Evolutionary conservation across 2,113 vertebrate species (phyloP).

Genomic region (Gallinago media): DNA sequence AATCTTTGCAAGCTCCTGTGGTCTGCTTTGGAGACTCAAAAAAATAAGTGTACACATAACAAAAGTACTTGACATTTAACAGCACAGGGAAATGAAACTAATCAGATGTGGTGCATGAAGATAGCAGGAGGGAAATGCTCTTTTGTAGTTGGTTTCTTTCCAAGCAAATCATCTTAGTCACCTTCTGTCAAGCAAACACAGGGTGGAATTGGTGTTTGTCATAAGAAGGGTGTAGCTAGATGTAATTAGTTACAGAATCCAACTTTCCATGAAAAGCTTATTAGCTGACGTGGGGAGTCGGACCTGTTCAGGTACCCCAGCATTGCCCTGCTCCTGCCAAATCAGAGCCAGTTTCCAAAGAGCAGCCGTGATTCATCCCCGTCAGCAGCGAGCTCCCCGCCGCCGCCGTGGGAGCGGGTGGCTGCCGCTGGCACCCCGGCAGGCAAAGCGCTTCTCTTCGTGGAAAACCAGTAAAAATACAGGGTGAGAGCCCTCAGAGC

Average conservation of each 20-base stretch:
- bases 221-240: not conserved
- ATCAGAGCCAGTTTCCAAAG: not conserved
- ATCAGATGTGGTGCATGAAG: not conserved
- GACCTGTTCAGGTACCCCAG: not conserved
- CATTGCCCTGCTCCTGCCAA: not conserved
- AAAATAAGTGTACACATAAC: not conserved
- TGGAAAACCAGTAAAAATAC: not conserved
- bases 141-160: conserved; percentile 15
- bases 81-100: not conserved
- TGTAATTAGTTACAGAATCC: not conserved
- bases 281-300: not conserved
- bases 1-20: not conserved
- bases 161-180: conserved; percentile 6
- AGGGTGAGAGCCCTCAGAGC: accelerated
- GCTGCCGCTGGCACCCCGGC: not conserved
- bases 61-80: conserved; percentile 15
- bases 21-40: not conserved
- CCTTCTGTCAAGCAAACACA: not conserved
- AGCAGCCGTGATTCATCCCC: not conserved
- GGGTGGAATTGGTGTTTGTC: not conserved
- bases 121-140: conserved; percentile 10
- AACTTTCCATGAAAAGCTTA: conserved; percentile 4
- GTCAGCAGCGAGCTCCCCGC: not conserved
- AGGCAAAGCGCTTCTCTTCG: not conserved
- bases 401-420: accelerated